Base-by-base conservation (phyloP, 1,140 invertebrate genomes). In the Eurytemora carolleeae region DNA sequence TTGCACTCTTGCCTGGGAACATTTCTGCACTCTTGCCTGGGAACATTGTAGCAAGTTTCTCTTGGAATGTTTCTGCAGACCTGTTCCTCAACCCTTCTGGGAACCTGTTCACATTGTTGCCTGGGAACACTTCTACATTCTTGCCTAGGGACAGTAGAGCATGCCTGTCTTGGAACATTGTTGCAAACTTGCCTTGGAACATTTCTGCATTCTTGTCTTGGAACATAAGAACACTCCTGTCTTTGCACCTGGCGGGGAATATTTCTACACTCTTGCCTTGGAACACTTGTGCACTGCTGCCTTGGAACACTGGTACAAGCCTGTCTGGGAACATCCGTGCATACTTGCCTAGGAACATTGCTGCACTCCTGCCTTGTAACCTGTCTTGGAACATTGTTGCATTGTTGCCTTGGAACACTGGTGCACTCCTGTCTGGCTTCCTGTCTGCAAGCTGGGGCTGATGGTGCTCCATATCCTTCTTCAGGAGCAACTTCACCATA, bases 131-230 rank as follows among this genome's bases (percentile, higher is more conserved):
- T n/a, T n/a, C n/a, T n/a, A n/a, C n/a, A n/a, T n/a, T n/a, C n/a
- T n/a, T n/a, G n/a, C n/a, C n/a, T n/a, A n/a, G n/a, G n/a, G n/a
- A n/a, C n/a, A n/a, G n/a, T n/a, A n/a, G n/a, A n/a, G n/a, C n/a
- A n/a, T n/a, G n/a, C n/a, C n/a, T n/a, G n/a, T n/a, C n/a, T n/a
- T n/a, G n/a, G n/a, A n/a, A n/a, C n/a, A n/a, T n/a, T n/a, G n/a
- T n/a, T n/a, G n/a, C n/a, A n/a, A n/a, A n/a, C n/a, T n/a, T n/a
- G n/a, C n/a, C n/a, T n/a, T n/a, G n/a, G n/a, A n/a, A n/a, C n/a
- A n/a, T n/a, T n/a, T n/a, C n/a, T n/a, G n/a, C n/a, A 55, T 20
- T 55, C 17, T 55, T 55, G 59, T 61, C 52, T n/a, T 31, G 59
- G 59, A 53, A 61, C 26, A 23, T n/a, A n/a, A 55, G 21, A 18